Evolutionary conservation across 2,888 invertebrate species (phyloP), one percentile per base, ranked within the genome.

Genomic region (Cosmopolites sordidus): DNA sequence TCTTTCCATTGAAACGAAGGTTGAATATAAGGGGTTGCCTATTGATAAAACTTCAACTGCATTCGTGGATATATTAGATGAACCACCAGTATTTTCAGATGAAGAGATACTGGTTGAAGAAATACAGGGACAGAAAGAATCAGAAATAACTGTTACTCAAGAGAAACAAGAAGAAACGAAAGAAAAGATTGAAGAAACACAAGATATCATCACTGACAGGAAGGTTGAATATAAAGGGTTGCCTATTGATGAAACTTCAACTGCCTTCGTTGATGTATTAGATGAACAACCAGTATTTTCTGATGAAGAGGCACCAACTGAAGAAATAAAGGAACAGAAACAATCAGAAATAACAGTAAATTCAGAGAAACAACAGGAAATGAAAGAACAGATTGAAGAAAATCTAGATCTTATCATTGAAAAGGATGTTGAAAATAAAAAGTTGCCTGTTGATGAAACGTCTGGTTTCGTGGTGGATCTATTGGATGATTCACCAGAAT

Each of bases 251-350:
- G 60, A 59, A 17, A 44, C 62, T 18, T 57, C 58, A 14, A 53
- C 58, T 44, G 53, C 61, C 27, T 66, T 63, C 58, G 60, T 66
- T 58, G 61, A 65, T 44, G 48, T 67, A 16, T 42, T 69, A 30
- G 69, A 71, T 60, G 67, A 70, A 48, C 64, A 67, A 22, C 64
- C 67, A 50, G 59, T 57, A 30, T 60, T 69, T 50, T 66, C 67
- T 17, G 69, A 67, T 56, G 68, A 68, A 16, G 46, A 54, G 16
- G 45, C 3, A 8, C 4, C 3, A 22, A 22, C 22, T 3, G 4
- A 3, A 22, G 22, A 5, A 5, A 22, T 22, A 22, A 22, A 22
- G 22, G 8, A 3, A 22, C 4, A 22, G 8, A 8, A 22, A 5
- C 4, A 8, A 22, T 5, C 22, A 8, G 8, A 5, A 5, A 8